Base-by-base conservation (phyloP, 2,113 vertebrate genomes). In the Rhagologus leucostigma region DNA sequence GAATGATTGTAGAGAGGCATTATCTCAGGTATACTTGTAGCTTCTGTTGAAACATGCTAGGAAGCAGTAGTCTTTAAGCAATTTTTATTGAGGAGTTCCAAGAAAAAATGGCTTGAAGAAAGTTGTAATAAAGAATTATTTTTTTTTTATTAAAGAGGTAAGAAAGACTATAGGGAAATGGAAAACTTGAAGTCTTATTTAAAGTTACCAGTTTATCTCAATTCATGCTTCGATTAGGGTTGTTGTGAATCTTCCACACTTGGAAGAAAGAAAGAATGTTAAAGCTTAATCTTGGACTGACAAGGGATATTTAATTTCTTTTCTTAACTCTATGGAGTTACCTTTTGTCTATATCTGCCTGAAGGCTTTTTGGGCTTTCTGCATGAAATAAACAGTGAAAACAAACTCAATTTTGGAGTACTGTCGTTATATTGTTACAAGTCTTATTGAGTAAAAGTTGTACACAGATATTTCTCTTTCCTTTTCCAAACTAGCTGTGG, bases 401-500 rank as follows among this genome's bases (percentile, higher is more conserved):
- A 64, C 26, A 69, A 76, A 56, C 37, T 70, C 1, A 5, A 3
- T 84, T 90, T 80, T 77, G 27, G 12, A 77, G 17, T 84, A 23
- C 33, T 49, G 56, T 87, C 5, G n/a, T 77, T 56, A 37, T 16
- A 20, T 52, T 63, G 39, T 83, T 90, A 35, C 29, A 64, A 67
- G 64, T 76, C 14, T 17, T 35, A 12, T 29, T 24, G 47, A 80
- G 9, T 82, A 50, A 89, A 87, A 87, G 46, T 50, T 0, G 1
- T 32, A 68, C 32, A 70, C 22, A 30, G 42, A 41, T 53, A 47
- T 89, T 84, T 85, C 80, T 62, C 37, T 95, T 50, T 88, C 87
- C 33, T 79, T 78, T 91, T 96, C 95, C 84, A 37, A 87, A 84
- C 59, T 94, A 99, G 99, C 98, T 99, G 41, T 99, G 99, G 99